Base-by-base conservation (phyloP, 2,797 vertebrate genomes). In the Schizothorax lantsangensis region DNA sequence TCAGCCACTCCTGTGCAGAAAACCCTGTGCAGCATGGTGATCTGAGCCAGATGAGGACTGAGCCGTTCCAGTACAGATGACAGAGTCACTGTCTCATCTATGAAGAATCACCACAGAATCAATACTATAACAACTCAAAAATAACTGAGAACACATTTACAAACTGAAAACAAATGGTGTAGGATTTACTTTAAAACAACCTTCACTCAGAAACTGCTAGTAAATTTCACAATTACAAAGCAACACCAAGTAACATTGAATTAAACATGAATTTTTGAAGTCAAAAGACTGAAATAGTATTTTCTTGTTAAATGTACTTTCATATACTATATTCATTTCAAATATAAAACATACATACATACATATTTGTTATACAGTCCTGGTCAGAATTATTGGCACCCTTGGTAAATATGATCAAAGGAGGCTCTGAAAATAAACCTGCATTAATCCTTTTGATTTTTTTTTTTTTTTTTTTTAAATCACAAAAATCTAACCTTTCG, bases 1-100 rank as follows among this genome's bases (percentile, higher is more conserved):
- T 99, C 98, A 0, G 98, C 98, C 14, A 99, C 96, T n/a, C 98
- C 98, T 0, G 98, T 99, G 89, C 97, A 98, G 88, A 99, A 99
- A 57, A 99, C 97, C 90, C 95, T 97, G 93, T 99, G 97, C 82
- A 99, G 94, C 9, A 99, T 95, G 89, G 97, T 98, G 89, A 99
- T 96, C 91, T 99, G 97, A 8, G 97, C 96, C 91, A 99, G 89
- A 86, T 98, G 96, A 87, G 97, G 96, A n/a, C 93, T 93, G 91
- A 99, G 93, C 23, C 96, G 96, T 83, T 98, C 97, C 89, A 99
- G 93, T 15, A 99, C 97, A 21, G 93, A 95, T 21, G 96, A 96
- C 90, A 99, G 95, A 1, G 97, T 99, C 86, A 99, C 84, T 0
- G 97, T 99, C 91, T 96, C 96, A 90, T 99, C 98, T 99, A 91